These are phyloP conservation scores for Columba guinea DNA, from an alignment of 2,797 vertebrate genomes.

Conservation along the genomic window DNA sequence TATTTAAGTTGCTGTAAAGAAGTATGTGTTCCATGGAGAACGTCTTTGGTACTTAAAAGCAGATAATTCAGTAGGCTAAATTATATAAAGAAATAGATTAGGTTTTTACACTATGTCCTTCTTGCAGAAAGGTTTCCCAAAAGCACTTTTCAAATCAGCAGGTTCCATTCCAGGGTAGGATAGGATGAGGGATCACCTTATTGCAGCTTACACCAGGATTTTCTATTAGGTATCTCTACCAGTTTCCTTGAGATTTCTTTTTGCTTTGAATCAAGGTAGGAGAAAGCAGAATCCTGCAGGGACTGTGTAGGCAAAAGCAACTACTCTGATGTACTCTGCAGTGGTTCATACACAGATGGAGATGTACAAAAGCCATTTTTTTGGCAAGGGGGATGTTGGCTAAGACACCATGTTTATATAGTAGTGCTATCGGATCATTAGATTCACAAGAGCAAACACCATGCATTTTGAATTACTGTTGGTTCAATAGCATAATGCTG, in stretches of 20 bases:
- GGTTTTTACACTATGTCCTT: background rate
- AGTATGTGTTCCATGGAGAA: background rate
- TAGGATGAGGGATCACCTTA: background rate
- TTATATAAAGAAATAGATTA: background rate
- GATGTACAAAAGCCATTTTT: background rate
- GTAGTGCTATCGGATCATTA: background rate
- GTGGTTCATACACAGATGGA: background rate
- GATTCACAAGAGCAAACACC: background rate
- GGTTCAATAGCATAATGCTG: background rate
- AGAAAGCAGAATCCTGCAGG: slow-evolving; percentile 1
- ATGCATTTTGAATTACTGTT: slow-evolving; percentile 7
- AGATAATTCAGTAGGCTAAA: background rate
- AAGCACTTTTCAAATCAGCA: background rate
- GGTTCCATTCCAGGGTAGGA: background rate
- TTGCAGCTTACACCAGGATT: background rate
- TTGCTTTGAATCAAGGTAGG: slow-evolving; percentile 16
- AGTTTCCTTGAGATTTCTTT: background rate
- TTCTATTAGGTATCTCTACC: background rate
- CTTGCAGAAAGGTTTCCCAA: background rate
- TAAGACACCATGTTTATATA: background rate
- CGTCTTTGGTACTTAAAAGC: background rate
- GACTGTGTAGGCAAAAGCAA: background rate
- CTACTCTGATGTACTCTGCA: slow-evolving; percentile 9
- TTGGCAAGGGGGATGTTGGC: background rate
- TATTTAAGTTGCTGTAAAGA: background rate